phyloP scores from a whole-genome alignment of 1,140 invertebrate genomes.

The Globodera rostochiensis region DNA sequence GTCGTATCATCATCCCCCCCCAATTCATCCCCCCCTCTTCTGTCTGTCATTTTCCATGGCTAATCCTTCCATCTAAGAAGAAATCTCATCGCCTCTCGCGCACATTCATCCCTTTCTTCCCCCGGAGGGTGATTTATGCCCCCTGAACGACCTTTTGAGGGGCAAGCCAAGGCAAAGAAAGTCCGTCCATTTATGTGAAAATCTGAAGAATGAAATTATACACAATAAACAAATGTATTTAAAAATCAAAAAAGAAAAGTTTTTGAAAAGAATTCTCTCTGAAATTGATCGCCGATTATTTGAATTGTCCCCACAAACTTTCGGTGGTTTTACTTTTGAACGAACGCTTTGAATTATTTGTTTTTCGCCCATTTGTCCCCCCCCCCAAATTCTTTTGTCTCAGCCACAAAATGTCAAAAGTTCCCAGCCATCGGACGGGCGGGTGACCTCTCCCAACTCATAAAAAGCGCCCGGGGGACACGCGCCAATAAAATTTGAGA shows the following conservation, averaged over 20 bases:
- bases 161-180: background rate
- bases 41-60: conserved; percentile 3
- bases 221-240: background rate
- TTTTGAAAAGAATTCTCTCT: no score
- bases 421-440: no score
- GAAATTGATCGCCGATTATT: no score
- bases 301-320: no score
- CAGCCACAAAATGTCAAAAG: no score
- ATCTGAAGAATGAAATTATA: background rate
- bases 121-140: conserved; percentile 5
- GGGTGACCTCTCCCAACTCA: no score
- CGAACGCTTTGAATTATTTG: no score
- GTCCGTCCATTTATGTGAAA: background rate
- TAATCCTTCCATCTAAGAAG: conserved; percentile 18
- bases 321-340: no score
- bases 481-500: background rate
- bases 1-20: background rate
- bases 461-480: background rate
- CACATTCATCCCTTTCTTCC: background rate
- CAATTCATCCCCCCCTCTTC: background rate
- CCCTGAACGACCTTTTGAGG: conserved; percentile 6
- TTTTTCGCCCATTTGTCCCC: background rate
- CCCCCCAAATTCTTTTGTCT: background rate
- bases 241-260: background rate
- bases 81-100: conserved; percentile 17